A percentile compares a stretch with the other conserved stretches of the same genome.
These are phyloP conservation scores for Cataglyphis altisquamis DNA, from an alignment of 2,888 invertebrate genomes.

Conservation along the genomic window DNA sequence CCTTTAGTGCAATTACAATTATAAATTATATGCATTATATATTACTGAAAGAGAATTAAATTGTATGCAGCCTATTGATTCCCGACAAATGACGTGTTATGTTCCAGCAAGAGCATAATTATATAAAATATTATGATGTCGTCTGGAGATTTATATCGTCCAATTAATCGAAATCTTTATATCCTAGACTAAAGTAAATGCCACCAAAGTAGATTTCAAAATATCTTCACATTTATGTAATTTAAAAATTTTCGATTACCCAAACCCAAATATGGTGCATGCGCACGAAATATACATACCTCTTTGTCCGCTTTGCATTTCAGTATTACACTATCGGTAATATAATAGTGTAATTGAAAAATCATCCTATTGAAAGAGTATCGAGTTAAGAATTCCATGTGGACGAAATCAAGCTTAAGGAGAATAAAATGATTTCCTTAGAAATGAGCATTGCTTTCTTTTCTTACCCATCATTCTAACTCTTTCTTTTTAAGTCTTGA, in stretches of 20 bases:
- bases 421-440: constrained; percentile 78
- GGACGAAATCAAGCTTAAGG: constrained; percentile 74
- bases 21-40: constrained; percentile 56
- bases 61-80: constrained; percentile 63
- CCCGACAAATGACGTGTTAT: constrained; percentile 60
- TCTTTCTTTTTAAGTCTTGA: background rate
- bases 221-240: constrained; percentile 64
- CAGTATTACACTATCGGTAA: constrained; percentile 74
- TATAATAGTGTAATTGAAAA: constrained; percentile 77
- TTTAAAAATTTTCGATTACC: constrained; percentile 68
- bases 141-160: constrained; percentile 63
- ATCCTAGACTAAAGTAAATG: constrained; percentile 67
- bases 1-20: constrained; percentile 53
- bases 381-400: constrained; percentile 75
- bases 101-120: constrained; percentile 72
- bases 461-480: background rate
- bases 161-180: constrained; percentile 57
- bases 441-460: constrained; percentile 54
- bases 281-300: constrained; percentile 67
- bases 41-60: constrained; percentile 51
- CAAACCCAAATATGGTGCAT: constrained; percentile 43
- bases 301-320: constrained; percentile 77
- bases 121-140: constrained; percentile 78
- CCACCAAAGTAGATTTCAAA: constrained; percentile 73
- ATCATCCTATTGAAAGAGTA: constrained; percentile 74